Evolutionary conservation across 2,888 invertebrate genomes (phyloP), one percentile per base, ranked within the genome.

Genomic region (Alloplasta piceator): DNA sequence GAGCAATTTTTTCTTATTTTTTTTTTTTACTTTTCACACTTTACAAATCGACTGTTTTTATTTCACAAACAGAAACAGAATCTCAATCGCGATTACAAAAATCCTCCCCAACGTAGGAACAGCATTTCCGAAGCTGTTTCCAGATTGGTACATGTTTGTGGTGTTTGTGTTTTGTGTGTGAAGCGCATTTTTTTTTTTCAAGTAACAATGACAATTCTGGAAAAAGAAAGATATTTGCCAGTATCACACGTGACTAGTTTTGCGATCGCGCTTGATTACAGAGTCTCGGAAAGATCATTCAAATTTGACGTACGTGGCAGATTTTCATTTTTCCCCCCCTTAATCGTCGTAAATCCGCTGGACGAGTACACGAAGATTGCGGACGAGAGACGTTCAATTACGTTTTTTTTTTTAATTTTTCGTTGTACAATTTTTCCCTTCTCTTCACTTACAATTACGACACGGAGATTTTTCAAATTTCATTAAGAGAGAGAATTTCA

Each of bases 211-310:
- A 85, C 81, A 76, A 82, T 82, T 82, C 71, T 83, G 80, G 66
- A 48, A 52, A 50, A 46, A 58, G 36, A 52, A 50, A 78, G 74
- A 72, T 80, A 82, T 80, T 82, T 82, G 81, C 72, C 83, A 83
- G 80, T 83, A 84, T 84, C 85, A 80, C 83, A 83, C 82, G 78
- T 82, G 85, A 85, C 82, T 83, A 84, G 84, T 82, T 81, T 52
- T 16, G 68, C 55, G 12, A 61, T 55, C 50, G 67, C 67, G 58
- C 52, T 60, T 56, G 26, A 58, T 70, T 70, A 55, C 58, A 55
- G 12, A 50, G 43, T 56, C 52, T n/a, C 52, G 52, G 14, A 26
- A 1, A 43, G 56, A 56, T 58, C 16, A 60, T 63, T 38, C 61
- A 63, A 72, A 78, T 72, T 26, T 78, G 66, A 72, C 64, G 50